Evolutionary conservation across 2,113 vertebrate genomes (phyloP), one percentile per base, ranked within the genome.

Genomic region (Pavo muticus): DNA sequence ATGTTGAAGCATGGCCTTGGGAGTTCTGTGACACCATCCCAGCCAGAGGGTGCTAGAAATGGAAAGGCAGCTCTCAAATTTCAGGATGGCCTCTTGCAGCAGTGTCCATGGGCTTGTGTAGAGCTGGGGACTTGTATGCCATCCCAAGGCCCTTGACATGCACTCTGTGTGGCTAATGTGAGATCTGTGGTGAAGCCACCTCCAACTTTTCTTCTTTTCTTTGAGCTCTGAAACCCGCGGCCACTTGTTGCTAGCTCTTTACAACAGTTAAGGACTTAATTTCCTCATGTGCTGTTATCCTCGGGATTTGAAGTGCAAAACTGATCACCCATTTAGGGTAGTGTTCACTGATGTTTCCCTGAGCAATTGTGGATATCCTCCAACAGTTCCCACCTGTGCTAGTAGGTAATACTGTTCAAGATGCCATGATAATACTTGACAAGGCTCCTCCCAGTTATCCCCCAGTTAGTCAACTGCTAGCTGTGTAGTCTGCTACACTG

Each of bases 81-180:
- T 68, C 7, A 14, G 47, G 14, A 45, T 2, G 3, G 35, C 24
- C 30, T 39, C 0, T 0, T 23, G 40, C 11, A 15, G 47, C 54
- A 61, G 29, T 21, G 30, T 19, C 24, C 13, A 9, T 0, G 4
- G 39, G 68, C 27, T 61, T 59, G 45, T 35, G 44, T 12, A 48
- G 45, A 67, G 42, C 63, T 30, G 69, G 42, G 69, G 78, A 25
- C 15, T 18, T 1, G 7, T 2, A 6, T n/a, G 29, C 32, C 47
- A 63, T 45, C 42, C 52, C 40, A 20, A 6, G 11, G 65, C 32
- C 59, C 45, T 65, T 61, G 69, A 19, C 44, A 59, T 9, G 20
- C 3, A 1, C 8, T 16, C 15, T 24, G 29, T 30, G 45, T 2
- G 8, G 27, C 30, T 29, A 40, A 72, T 3, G 16, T 2, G 1